phyloP scores from a whole-genome alignment of 2,888 invertebrate genomes.

The Troides helena region DNA sequence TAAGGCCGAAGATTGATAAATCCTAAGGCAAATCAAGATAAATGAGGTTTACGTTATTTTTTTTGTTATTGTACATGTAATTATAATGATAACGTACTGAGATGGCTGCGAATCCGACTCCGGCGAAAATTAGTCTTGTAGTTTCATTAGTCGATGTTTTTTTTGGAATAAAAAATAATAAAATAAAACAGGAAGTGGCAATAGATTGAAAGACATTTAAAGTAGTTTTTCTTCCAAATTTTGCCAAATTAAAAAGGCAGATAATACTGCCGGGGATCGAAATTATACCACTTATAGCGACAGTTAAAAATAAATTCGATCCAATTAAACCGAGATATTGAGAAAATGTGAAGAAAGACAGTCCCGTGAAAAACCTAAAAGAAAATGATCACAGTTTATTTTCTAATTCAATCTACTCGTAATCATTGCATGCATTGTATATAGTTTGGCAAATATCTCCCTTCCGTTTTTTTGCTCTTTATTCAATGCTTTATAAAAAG shows the following conservation, averaged over 20 bases:
- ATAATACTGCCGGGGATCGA: constrained; percentile 76
- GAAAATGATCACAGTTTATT: background rate
- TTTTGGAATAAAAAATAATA: constrained; percentile 72
- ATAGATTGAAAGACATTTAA: constrained; percentile 58
- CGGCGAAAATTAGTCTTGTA: constrained; percentile 80
- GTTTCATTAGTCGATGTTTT: constrained; percentile 69
- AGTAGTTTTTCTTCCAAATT: constrained; percentile 74
- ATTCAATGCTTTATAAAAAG: too few relatives aligned
- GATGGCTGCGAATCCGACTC: constrained; percentile 83
- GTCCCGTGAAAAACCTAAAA: constrained; percentile 79
- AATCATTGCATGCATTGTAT: background rate
- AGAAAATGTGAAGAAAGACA: constrained; percentile 81
- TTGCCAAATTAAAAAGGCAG: constrained; percentile 72
- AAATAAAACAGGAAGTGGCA: constrained; percentile 72
- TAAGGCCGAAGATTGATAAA: too few relatives aligned
- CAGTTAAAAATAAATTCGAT: constrained; percentile 75
- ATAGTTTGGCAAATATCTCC: background rate
- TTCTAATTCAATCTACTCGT: too few relatives aligned
- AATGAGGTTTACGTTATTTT: background rate
- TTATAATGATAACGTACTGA: constrained; percentile 74
- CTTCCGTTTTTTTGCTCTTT: too few relatives aligned
- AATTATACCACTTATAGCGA: constrained; percentile 76
- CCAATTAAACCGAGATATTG: constrained; percentile 80
- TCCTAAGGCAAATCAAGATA: too few relatives aligned
- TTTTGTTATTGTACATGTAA: background rate